Percentiles rank a stretch among this genome's conserved stretches.
Conservation (phyloP, 2,113 vertebrate genomes). For the Seriola aureovittata region DNA sequence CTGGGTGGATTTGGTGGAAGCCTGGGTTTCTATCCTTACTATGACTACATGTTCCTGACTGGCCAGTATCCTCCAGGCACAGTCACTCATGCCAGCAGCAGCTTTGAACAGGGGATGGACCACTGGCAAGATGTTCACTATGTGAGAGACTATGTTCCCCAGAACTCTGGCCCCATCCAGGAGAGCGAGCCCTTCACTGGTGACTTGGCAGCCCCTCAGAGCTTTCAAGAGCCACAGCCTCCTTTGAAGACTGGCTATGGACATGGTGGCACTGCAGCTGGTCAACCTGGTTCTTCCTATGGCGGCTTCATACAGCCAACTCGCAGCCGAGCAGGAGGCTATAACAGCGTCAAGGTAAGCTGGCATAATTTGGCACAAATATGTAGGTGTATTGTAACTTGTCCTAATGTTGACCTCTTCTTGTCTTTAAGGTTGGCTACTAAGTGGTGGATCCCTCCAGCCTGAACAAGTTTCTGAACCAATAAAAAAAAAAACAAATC, state of each 20-base stretch:
- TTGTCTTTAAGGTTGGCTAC: background rate
- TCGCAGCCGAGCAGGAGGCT: too few relatives aligned
- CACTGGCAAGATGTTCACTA: constrained; percentile 18
- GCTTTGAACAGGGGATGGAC: constrained; percentile 31
- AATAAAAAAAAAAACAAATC: too few relatives aligned
- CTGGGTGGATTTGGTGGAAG: fast-evolving
- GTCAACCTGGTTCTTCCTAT: background rate
- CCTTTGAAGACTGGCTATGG: background rate
- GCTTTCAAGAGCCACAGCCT: background rate
- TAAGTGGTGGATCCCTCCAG: background rate
- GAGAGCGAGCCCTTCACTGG: background rate
- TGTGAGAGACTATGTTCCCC: background rate
- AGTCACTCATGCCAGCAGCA: constrained; percentile 21
- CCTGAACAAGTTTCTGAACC: background rate
- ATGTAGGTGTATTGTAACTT: background rate
- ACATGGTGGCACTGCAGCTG: background rate
- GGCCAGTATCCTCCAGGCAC: constrained; percentile 58
- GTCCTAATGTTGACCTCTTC: background rate
- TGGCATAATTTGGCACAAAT: background rate
- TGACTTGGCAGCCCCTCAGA: background rate
- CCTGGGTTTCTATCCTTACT: background rate
- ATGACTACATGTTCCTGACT: constrained; percentile 43
- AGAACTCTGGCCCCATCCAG: fast-evolving
- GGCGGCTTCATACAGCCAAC: background rate
- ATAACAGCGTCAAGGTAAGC: background rate